Evolutionary conservation across 2,113 vertebrate species (phyloP), one percentile per base, ranked within the genome.

Genomic region (Cryptomyrus ogoouensis): DNA sequence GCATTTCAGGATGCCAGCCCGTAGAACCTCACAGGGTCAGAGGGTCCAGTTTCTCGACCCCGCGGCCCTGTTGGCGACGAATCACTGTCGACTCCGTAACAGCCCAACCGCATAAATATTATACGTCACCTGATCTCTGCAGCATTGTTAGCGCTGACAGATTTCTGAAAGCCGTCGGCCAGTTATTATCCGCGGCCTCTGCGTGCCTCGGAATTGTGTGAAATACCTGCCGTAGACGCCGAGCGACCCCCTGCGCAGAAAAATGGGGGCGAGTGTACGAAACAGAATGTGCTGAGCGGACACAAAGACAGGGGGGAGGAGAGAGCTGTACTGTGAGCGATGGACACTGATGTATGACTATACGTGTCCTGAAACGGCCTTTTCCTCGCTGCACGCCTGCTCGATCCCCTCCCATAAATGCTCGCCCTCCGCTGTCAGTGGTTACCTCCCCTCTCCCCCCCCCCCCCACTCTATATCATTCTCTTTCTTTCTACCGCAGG

Each of bases 281-380:
- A 5, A 31, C n/a, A 87, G 52, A 62, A 53, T 66, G 52, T 46
- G 56, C 58, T 46, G 70, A 56, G 44, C 3, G 56, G 8, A 88
- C 46, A 39, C 47, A 35, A 85, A 35, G 47, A 42, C 19, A 44
- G 58, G 50, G 49, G 56, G 24, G 58, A 35, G 87, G 35, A 15
- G 31, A 58, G 31, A 83, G 66, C 56, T 21, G 46, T 47, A 46
- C 24, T n/a, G 46, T 52, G 58, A 47, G 85, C 90, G 89, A 88
- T 44, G 88, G 88, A 47, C 86, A 17, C 46, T 92, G 92, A 92
- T 89, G 88, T 83, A 87, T 39, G 27, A 49, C 80, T 42, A 31
- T n/a, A 58, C 70, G 56, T 92, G 92, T 93, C 93, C 93, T 94
- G 88, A 91, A 91, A 92, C 89, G 91, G 90, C 91, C 93, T 91